Base-by-base conservation (phyloP, 2,797 vertebrate genomes). In the Aphelocoma californica region DNA sequence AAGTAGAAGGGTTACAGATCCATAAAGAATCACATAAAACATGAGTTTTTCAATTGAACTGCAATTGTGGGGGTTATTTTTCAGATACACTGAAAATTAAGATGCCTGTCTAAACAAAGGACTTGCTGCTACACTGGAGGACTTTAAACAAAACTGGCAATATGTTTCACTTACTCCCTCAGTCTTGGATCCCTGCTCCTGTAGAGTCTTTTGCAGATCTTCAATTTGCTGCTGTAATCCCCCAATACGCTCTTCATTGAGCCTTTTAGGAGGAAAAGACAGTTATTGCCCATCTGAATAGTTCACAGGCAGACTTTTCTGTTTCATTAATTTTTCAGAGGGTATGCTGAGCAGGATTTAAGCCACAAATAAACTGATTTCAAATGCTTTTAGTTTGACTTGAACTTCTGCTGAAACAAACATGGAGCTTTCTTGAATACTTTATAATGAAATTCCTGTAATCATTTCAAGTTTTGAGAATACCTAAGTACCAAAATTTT, bases 191-290 rank as follows among this genome's bases (percentile, higher is more conserved):
- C 98, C 99, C 92, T 99, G 98, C 67, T 98, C 99, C 96, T 99
- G 99, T 71, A 99, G 97, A 67, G 98, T 98, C 95, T 98, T 99
- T 89, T 99, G 99, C 40, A 99, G 98, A 88, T 99, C 99, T 88
- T 99, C 99, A 62, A 99, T 98, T 97, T 99, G 99, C 95, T 98
- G 99, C 94, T 99, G 99, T 51, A 99, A 94, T 96, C 98, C 99
- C 88, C 96, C 94, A 70, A 99, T 96, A 32, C 96, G 98, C 91
- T 99, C 99, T 94, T 97, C 97, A 95, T 97, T 99, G 89, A 99
- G 95, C 96, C 99, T 99, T 96, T 62, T 21, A 62, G 86, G 82
- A 71, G 51, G 29, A 83, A 90, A 72, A 79, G 8, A 17, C 4
- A 45, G 15, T 89, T 53, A 69, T 3, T 65, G 53, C 13, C 17